Evolutionary conservation across 2,797 vertebrate genomes (phyloP).

Genomic region (Anguilla obscura): DNA sequence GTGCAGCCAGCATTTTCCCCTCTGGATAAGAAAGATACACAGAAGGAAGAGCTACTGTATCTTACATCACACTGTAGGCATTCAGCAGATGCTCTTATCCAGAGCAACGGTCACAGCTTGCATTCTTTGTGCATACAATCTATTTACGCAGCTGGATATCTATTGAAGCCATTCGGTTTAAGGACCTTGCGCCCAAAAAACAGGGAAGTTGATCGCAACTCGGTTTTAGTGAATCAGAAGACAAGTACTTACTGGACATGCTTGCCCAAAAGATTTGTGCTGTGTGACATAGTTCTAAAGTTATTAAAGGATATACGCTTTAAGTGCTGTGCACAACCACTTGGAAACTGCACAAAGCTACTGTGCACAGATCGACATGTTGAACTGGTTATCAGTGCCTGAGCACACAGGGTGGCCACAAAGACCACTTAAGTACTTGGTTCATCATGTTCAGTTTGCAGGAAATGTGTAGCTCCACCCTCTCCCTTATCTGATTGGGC

Average conservation of each 20-base stretch:
- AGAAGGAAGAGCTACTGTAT: neutral
- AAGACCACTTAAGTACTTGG: neutral
- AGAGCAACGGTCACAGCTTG: neutral
- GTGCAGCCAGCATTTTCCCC: neutral
- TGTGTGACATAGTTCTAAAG: neutral
- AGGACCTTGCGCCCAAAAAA: neutral
- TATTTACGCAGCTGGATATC: neutral
- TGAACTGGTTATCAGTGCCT: neutral
- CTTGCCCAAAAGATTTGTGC: neutral
- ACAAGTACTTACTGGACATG: neutral
- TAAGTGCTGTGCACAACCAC: neutral
- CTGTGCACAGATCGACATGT: neutral
- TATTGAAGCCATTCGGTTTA: neutral
- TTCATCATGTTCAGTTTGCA: neutral
- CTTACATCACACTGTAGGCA: neutral
- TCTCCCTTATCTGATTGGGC: neutral
- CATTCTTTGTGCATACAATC: neutral
- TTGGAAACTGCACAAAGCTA: neutral
- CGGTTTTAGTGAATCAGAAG: neutral
- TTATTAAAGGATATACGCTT: neutral
- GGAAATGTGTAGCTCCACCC: neutral
- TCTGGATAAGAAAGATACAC: neutral
- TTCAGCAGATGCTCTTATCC: neutral
- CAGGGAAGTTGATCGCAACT: neutral
- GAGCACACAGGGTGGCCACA: neutral